A percentile compares a stretch with the other conserved stretches of the same genome.
phyloP scores from a whole-genome alignment of 2,888 invertebrate genomes.

The Drosophila longiperda region DNA sequence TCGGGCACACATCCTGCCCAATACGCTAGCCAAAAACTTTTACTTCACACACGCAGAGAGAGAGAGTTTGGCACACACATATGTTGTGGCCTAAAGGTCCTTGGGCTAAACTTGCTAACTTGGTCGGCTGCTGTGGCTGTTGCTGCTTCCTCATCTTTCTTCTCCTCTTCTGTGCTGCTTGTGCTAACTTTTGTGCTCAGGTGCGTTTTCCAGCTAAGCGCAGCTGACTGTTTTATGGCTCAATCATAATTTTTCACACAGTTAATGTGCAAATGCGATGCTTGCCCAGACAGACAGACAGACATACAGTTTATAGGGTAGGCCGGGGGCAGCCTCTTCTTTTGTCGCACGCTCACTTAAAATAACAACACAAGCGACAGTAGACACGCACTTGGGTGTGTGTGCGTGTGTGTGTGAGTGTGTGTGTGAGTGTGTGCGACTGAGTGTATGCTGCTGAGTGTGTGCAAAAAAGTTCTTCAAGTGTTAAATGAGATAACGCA shows the following conservation, averaged over 20 bases:
- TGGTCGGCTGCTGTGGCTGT: conserved; percentile 15
- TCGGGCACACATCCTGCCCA: conserved; percentile 36
- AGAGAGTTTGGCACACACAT: conserved; percentile 3
- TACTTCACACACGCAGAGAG: neutral
- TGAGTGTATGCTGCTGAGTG: conserved; percentile 18
- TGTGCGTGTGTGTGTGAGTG: neutral
- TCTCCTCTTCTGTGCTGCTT: neutral
- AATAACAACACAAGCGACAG: conserved; percentile 29
- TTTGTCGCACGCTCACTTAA: conserved; percentile 28
- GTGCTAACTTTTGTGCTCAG: conserved; percentile 22
- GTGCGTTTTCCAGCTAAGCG: conserved; percentile 34
- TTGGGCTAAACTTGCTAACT: conserved; percentile 33
- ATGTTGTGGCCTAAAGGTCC: conserved; percentile 24
- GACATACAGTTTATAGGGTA: neutral
- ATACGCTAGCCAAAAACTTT: conserved; percentile 47
- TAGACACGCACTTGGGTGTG: conserved; percentile 23
- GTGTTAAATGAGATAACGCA: conserved; percentile 79
- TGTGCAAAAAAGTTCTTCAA: conserved; percentile 72
- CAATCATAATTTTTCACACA: conserved; percentile 81
- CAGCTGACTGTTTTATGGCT: conserved; percentile 82
- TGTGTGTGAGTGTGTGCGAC: conserved; percentile 28
- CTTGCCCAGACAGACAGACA: conserved; percentile 25
- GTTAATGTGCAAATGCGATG: conserved; percentile 78
- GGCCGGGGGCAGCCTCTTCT: conserved; percentile 1
- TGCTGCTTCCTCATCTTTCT: neutral